Evolutionary conservation across 2,113 vertebrate species (phyloP).

Genomic region (Thamnophis sirtalis): DNA sequence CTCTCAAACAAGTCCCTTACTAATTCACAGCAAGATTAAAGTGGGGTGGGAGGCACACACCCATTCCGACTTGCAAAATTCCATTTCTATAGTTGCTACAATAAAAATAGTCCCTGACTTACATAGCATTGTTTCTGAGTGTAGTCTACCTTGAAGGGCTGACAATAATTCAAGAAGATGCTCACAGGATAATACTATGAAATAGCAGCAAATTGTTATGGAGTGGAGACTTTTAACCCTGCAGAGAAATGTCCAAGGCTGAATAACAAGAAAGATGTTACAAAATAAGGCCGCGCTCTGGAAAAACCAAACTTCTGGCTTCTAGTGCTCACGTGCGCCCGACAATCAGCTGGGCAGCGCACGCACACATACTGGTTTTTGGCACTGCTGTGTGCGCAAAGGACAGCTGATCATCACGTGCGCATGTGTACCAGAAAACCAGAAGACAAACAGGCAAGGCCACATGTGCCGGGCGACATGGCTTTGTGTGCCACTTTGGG

Average conservation of each 20-base stretch:
- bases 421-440: too few relatives aligned
- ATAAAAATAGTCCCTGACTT: not conserved
- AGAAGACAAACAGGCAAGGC: too few relatives aligned
- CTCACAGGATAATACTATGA: not conserved
- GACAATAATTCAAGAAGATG: not conserved
- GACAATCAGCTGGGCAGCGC: too few relatives aligned
- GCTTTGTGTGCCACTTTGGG: too few relatives aligned
- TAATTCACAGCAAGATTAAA: not conserved
- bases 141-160: not conserved
- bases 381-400: too few relatives aligned
- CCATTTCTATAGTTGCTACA: not conserved
- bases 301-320: too few relatives aligned
- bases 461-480: too few relatives aligned
- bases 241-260: not conserved
- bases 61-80: not conserved
- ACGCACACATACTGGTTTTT: too few relatives aligned
- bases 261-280: not conserved
- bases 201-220: not conserved
- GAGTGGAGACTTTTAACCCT: not conserved
- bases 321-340: too few relatives aligned
- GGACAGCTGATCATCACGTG: too few relatives aligned
- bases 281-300: not conserved
- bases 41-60: too few relatives aligned
- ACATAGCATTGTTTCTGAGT: not conserved
- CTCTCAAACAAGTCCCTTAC: not conserved